phyloP scores from a whole-genome alignment of 2,797 vertebrate genomes.

The Hoplostethus mediterraneus region DNA sequence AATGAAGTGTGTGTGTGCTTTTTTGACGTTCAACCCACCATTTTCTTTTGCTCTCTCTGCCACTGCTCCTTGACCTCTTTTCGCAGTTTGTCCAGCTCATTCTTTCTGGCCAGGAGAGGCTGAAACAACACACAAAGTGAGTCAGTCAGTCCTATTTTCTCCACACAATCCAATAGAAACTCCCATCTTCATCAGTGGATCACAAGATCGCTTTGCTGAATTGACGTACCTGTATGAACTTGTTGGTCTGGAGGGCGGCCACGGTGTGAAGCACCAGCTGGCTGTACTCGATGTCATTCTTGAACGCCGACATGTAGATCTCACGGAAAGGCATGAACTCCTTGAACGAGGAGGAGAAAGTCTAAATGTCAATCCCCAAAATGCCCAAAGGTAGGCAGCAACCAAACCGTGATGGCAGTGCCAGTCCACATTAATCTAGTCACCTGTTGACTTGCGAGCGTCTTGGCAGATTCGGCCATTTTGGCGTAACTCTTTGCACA shows the following conservation, averaged over 20 bases:
- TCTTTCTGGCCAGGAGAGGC: constrained; percentile 95
- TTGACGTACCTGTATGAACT: constrained; percentile 92
- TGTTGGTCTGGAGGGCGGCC: constrained; percentile 93
- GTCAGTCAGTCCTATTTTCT: constrained; percentile 11
- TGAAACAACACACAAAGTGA: constrained; percentile 59
- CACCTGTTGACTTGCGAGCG: constrained; percentile 92
- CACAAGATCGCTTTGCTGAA: not conserved
- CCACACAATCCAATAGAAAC: not conserved
- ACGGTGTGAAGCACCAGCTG: constrained; percentile 92
- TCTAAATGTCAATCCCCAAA: not conserved
- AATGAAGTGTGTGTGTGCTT: not conserved
- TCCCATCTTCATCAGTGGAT: not conserved
- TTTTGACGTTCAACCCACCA: constrained; percentile 83
- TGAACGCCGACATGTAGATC: constrained; percentile 92
- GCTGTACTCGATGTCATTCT: constrained; percentile 92
- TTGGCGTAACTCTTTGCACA: constrained; percentile 94
- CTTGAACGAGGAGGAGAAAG: constrained; percentile 67
- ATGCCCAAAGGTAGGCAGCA: not conserved
- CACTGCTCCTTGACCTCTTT: constrained; percentile 99
- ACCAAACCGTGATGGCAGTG: not conserved
- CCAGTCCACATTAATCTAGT: constrained; percentile 32
- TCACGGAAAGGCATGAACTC: constrained; percentile 96
- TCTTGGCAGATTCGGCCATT: constrained; percentile 95
- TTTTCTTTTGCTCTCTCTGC: constrained; percentile 97
- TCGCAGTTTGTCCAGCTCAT: constrained; percentile 94